Conservation (phyloP, 2,888 invertebrate species). For the Tetranychus truncatus region DNA sequence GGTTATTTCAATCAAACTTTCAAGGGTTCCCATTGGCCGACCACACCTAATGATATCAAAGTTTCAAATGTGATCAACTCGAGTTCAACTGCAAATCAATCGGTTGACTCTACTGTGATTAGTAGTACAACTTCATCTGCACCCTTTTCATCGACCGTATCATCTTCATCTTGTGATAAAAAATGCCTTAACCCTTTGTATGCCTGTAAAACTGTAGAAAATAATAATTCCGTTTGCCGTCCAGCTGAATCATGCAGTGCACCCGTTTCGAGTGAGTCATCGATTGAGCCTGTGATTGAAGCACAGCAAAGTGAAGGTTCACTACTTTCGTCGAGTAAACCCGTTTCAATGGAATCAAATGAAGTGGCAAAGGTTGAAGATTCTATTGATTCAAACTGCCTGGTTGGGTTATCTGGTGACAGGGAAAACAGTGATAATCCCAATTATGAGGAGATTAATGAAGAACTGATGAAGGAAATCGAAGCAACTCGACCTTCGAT, state of each 20-base stretch:
- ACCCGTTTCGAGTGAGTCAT: neutral
- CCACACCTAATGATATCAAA: neutral
- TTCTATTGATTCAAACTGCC: no score
- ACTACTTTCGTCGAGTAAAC: no score
- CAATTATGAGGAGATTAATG: slow-evolving; percentile 4
- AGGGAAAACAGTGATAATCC: neutral
- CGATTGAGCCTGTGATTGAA: neutral
- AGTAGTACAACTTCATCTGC: neutral
- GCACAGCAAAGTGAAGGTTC: neutral
- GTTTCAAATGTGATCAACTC: no score
- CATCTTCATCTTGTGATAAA: neutral
- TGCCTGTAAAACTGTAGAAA: neutral
- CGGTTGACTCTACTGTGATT: neutral
- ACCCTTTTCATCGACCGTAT: neutral
- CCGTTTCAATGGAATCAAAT: no score
- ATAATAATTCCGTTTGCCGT: neutral
- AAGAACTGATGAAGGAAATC: neutral
- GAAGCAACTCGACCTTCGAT: neutral
- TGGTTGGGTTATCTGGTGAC: no score
- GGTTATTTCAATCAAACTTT: neutral
- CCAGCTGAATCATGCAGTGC: neutral
- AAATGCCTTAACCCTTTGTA: neutral
- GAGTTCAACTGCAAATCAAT: neutral
- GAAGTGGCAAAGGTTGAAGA: no score
- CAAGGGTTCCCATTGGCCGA: neutral